Percentiles rank a stretch among this genome's conserved stretches.
Conservation (phyloP, 2,797 vertebrate genomes). For the Parauchenoglanis punctatus region DNA sequence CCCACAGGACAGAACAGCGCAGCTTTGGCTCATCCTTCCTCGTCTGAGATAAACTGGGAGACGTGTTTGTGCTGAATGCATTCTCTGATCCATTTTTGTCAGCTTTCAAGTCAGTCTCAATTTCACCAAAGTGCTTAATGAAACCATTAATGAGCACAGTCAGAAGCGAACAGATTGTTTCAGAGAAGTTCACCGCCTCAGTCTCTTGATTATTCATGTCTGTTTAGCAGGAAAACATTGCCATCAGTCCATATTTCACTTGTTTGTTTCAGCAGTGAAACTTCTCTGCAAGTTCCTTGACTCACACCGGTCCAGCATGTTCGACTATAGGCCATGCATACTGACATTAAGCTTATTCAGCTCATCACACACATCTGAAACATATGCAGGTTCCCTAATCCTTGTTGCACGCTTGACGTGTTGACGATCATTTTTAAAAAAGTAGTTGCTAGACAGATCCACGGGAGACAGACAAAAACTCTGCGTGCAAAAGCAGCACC, state of each 20-base stretch:
- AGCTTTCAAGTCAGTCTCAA: neutral
- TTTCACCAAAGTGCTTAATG: neutral
- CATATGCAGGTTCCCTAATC: neutral
- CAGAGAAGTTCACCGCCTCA: neutral
- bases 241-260: neutral
- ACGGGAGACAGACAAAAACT: neutral
- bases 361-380: neutral
- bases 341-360: neutral
- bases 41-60: neutral
- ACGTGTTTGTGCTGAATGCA: neutral
- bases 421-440: neutral
- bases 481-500: neutral
- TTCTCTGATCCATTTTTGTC: neutral
- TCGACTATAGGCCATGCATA: neutral
- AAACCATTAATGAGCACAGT: neutral
- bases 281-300: neutral
- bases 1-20: too few relatives aligned
- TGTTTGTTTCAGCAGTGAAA: neutral
- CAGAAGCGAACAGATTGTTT: slow-evolving; percentile 1
- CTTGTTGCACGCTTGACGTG: neutral
- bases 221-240: neutral
- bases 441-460: neutral
- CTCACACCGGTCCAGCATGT: too few relatives aligned
- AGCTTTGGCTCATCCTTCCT: neutral
- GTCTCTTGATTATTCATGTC: neutral